Conservation (phyloP, 2,113 vertebrate genomes). For the Cheilinus undulatus region DNA sequence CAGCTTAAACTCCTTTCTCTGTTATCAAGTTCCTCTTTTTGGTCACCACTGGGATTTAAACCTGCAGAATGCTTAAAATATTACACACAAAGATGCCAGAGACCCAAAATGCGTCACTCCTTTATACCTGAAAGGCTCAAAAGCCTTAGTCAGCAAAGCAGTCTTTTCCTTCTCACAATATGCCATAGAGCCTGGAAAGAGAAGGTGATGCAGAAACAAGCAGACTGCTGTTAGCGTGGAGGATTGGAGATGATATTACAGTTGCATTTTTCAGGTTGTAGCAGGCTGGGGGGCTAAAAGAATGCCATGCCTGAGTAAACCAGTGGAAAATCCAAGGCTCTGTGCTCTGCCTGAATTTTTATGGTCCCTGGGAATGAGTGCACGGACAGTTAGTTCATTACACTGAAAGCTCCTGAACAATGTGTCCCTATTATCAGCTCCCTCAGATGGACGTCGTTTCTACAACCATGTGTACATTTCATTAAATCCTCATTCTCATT, state of each 20-base stretch:
- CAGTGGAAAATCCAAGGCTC: constrained; percentile 46
- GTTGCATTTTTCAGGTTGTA: constrained; percentile 73
- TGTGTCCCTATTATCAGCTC: constrained; percentile 42
- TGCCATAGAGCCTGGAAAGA: constrained; percentile 62
- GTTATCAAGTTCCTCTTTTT: neutral
- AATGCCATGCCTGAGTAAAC: constrained; percentile 57
- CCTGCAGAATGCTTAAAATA: constrained; percentile 16
- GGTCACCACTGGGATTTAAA: neutral
- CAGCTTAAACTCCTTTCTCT: neutral
- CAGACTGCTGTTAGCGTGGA: constrained; percentile 65
- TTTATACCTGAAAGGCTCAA: constrained; percentile 42
- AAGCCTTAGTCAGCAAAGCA: constrained; percentile 40
- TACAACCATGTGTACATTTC: constrained; percentile 62
- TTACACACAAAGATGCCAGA: constrained; percentile 15
- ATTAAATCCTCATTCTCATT: constrained; percentile 66
- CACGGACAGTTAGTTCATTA: constrained; percentile 68
- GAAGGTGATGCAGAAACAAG: constrained; percentile 61
- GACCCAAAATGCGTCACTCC: constrained; percentile 19
- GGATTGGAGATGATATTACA: constrained; percentile 72
- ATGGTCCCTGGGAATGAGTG: constrained; percentile 55
- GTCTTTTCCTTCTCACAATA: constrained; percentile 41
- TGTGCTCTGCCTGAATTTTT: constrained; percentile 51
- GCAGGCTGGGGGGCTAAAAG: constrained; percentile 41
- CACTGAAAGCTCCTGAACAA: constrained; percentile 52
- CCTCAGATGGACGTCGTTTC: constrained; percentile 42